Percentiles rank a stretch among this genome's conserved stretches.
phyloP scores from a whole-genome alignment of 2,113 vertebrate genomes.

The Eublepharis macularius region DNA sequence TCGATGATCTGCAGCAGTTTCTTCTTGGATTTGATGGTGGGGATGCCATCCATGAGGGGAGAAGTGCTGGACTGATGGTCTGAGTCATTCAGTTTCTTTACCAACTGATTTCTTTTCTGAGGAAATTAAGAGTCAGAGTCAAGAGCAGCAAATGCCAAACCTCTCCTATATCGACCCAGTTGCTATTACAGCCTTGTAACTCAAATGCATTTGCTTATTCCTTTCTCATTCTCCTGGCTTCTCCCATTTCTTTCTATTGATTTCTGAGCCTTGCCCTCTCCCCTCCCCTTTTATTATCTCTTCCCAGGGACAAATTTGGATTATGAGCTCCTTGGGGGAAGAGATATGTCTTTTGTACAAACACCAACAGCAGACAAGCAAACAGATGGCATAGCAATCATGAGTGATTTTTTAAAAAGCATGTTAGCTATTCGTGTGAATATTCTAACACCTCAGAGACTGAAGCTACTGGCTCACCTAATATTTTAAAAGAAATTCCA shows the following conservation, averaged over 20 bases:
- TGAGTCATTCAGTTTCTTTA: slow-evolving; percentile 94
- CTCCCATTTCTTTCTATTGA: not conserved
- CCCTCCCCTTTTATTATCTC: not conserved
- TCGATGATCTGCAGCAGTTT: slow-evolving; percentile 98
- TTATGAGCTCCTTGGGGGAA: not conserved
- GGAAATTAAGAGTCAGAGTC: slow-evolving; percentile 23
- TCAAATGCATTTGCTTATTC: not conserved
- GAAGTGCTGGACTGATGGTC: slow-evolving; percentile 92
- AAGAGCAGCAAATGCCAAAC: not conserved
- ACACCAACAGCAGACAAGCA: not conserved
- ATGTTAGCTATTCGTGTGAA: not conserved
- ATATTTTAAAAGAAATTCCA: slow-evolving; percentile 1
- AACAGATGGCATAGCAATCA: not conserved
- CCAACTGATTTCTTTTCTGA: slow-evolving; percentile 95
- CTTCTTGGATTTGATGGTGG: slow-evolving; percentile 96
- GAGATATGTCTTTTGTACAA: not conserved
- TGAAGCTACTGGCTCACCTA: not conserved
- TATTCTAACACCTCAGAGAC: not conserved
- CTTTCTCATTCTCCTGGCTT: not conserved
- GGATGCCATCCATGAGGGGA: slow-evolving; percentile 95
- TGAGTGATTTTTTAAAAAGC: not conserved
- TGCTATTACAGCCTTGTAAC: not conserved
- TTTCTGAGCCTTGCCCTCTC: not conserved
- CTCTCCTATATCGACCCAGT: not conserved
- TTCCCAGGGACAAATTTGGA: not conserved